Base-by-base conservation (phyloP, 2,888 invertebrate genomes). In the Pandemis corylana region DNA sequence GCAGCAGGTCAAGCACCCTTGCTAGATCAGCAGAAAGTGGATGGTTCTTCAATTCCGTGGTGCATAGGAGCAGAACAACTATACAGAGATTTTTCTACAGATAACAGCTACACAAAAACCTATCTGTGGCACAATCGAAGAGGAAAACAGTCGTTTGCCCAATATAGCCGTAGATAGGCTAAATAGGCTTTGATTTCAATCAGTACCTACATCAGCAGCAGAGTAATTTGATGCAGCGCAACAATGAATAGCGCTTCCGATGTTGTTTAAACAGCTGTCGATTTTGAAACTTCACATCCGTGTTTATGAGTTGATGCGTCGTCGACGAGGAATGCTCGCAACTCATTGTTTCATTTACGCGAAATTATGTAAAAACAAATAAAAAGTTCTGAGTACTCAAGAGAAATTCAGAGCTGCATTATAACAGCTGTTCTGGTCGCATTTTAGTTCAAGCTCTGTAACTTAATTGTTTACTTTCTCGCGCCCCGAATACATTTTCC, bases 241-340 rank as follows among this genome's bases (percentile, higher is more conserved):
- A 90, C 89, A 88, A 86, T 86, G 85, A 84, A 87, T 85, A 84
- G 82, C 81, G 83, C 80, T 87, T 87, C 86, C 85, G 82, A 87
- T 87, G 82, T 86, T 87, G 80, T 87, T 84, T 85, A 84, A 86
- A 88, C 89, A 89, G 85, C 85, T 88, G 88, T 79, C 76, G 77
- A 81, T 85, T 83, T 85, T 80, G 80, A 84, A 85, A 84, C 83
- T 77, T 76, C 77, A 80, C 79, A 81, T 81, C 78, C 78, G 80
- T 80, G 79, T 82, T 65, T 66, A 63, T 63, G 56, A 66, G 74
- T 62, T 46, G 70, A 67, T 62, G 61, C 51, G 70, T 66, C 51
- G 70, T 66, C 67, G 70, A 72, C 71, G 73, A 62, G 77, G 71
- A 75, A 77, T 42, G 71, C 64, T 51, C 53, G 61, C 42, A 46